phyloP scores from a whole-genome alignment of 1,140 invertebrate species.

The Ostrea edulis region DNA sequence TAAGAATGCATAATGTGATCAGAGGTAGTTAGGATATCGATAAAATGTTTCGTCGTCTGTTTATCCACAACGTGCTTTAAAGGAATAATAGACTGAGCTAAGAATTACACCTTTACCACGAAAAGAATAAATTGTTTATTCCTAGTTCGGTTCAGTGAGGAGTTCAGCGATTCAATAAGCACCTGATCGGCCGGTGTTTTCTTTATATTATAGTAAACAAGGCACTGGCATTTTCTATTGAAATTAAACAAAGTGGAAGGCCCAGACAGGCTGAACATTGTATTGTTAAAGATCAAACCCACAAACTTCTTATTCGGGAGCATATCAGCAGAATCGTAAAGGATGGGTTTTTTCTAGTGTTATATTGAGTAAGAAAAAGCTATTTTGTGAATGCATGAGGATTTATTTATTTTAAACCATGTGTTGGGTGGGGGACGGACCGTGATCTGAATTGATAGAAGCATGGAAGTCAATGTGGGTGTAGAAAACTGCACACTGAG shows the following conservation, averaged over 20 bases:
- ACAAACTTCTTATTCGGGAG: background rate
- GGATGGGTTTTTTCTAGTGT: background rate
- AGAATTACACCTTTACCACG: background rate
- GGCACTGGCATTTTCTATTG: background rate
- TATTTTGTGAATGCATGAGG: background rate
- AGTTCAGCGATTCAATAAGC: background rate
- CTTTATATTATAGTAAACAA: slow-evolving; percentile 1
- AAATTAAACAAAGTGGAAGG: slow-evolving; percentile 1
- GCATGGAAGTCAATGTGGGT: too few relatives aligned
- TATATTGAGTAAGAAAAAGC: background rate
- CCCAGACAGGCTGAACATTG: background rate
- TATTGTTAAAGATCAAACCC: background rate
- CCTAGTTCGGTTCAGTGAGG: background rate
- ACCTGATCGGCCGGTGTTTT: background rate
- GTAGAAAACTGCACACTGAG: too few relatives aligned
- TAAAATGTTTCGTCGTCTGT: background rate
- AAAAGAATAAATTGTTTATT: background rate
- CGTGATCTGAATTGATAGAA: too few relatives aligned
- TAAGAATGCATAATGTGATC: too few relatives aligned
- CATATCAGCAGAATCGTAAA: background rate
- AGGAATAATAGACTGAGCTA: background rate
- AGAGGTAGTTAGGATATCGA: background rate
- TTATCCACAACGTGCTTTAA: background rate
- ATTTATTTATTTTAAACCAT: background rate
- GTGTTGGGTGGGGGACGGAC: too few relatives aligned